Evolutionary conservation across 2,797 vertebrate genomes (phyloP).

Genomic region (Enteromius viviparus): DNA sequence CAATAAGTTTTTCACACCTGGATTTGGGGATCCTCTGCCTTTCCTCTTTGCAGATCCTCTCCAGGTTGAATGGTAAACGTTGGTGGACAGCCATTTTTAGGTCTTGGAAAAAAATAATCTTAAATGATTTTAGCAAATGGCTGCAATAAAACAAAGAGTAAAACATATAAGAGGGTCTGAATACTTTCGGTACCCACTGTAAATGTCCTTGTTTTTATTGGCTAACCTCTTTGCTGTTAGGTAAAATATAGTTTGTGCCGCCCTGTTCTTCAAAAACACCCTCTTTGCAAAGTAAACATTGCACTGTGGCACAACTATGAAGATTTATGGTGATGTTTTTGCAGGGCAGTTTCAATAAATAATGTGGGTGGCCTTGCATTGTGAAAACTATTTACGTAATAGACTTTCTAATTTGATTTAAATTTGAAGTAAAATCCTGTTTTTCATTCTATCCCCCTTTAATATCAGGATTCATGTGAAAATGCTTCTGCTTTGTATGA

Average conservation of each 20-base stretch:
- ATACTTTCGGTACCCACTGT: no score
- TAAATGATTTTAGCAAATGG: no score
- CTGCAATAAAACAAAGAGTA: no score
- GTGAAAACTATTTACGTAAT: neutral
- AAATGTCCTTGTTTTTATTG: neutral
- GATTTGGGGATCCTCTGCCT: no score
- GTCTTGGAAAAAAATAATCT: no score
- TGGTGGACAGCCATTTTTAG: no score
- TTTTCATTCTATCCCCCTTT: neutral
- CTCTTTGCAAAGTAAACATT: conserved; percentile 6
- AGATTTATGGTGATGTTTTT: neutral
- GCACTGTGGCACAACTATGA: neutral
- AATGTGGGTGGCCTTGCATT: neutral
- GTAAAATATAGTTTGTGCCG: neutral
- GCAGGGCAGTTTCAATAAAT: neutral
- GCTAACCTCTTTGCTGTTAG: neutral
- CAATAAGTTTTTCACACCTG: no score
- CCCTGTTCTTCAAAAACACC: neutral
- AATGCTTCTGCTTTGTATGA: neutral
- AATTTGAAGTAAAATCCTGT: neutral
- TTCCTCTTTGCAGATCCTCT: no score
- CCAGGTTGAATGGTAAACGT: no score
- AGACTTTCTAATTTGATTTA: neutral
- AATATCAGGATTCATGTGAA: neutral
- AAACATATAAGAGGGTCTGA: no score